Percentiles rank a stretch among this genome's conserved stretches.
Conservation (phyloP, 2,888 invertebrate species). For the Lysandra bellargus region DNA sequence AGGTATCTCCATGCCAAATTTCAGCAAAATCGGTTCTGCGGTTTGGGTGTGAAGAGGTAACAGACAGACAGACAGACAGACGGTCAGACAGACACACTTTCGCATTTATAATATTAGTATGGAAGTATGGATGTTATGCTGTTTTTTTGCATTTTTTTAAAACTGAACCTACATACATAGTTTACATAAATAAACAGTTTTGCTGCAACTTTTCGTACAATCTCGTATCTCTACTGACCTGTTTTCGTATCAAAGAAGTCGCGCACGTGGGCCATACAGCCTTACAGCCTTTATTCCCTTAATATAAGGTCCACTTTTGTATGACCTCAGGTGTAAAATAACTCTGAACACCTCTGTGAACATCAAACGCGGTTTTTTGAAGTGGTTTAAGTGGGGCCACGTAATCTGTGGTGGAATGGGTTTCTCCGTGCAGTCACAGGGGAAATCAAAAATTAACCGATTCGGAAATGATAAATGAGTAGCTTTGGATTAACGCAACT, state of each 20-base stretch:
- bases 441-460: not conserved
- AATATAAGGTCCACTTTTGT: not conserved
- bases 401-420: not conserved
- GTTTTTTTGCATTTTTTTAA: too few relatives aligned
- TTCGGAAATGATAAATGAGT: too few relatives aligned
- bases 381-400: not conserved
- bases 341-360: not conserved
- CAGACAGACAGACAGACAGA: too few relatives aligned
- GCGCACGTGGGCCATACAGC: not conserved
- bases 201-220: not conserved
- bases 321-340: not conserved
- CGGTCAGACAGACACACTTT: too few relatives aligned
- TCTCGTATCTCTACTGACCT: slow-evolving; percentile 6
- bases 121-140: too few relatives aligned
- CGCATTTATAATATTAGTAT: too few relatives aligned
- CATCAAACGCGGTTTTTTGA: not conserved
- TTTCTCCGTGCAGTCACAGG: not conserved
- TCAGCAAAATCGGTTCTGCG: too few relatives aligned
- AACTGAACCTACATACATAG: not conserved
- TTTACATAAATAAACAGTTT: not conserved
- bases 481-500: too few relatives aligned
- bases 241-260: not conserved
- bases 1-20: too few relatives aligned
- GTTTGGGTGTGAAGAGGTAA: too few relatives aligned
- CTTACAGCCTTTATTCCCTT: not conserved